phyloP scores from a whole-genome alignment of 2,888 invertebrate genomes.

The Sinotaia quadrata region DNA sequence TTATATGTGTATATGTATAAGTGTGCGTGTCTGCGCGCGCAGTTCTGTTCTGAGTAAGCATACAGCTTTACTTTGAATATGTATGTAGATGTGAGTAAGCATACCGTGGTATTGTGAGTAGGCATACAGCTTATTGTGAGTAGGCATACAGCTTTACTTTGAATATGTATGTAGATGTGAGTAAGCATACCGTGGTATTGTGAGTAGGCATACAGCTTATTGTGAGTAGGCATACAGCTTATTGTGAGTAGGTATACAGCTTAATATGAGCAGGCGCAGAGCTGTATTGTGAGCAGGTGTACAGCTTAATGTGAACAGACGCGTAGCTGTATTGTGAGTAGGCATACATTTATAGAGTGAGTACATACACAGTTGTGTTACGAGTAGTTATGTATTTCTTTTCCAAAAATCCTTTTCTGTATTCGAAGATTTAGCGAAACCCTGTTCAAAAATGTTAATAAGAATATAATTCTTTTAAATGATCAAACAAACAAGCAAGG shows the following conservation, averaged over 20 bases:
- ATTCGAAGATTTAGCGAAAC: too few species aligned
- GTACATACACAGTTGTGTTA: too few species aligned
- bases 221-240: not conserved
- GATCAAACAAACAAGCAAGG: too few species aligned
- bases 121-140: not conserved
- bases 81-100: not conserved
- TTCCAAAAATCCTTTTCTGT: too few species aligned
- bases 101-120: not conserved
- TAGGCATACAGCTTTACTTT: not conserved
- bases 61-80: not conserved
- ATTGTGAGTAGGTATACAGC: not conserved
- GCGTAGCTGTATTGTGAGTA: not conserved
- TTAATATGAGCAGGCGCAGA: not conserved
- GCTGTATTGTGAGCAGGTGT: not conserved
- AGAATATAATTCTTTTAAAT: too few species aligned
- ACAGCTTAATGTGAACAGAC: not conserved
- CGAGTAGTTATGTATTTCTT: too few species aligned
- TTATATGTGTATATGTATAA: conserved; percentile 2
- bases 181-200: not conserved
- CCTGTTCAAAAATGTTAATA: too few species aligned
- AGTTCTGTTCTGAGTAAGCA: not conserved
- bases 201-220: not conserved
- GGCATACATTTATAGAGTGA: too few species aligned
- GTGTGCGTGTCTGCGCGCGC: not conserved
- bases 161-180: not conserved